A percentile compares a stretch with the other conserved stretches of the same genome.
phyloP scores from a whole-genome alignment of 2,797 vertebrate genomes.

The Peromyscus attwateri region DNA sequence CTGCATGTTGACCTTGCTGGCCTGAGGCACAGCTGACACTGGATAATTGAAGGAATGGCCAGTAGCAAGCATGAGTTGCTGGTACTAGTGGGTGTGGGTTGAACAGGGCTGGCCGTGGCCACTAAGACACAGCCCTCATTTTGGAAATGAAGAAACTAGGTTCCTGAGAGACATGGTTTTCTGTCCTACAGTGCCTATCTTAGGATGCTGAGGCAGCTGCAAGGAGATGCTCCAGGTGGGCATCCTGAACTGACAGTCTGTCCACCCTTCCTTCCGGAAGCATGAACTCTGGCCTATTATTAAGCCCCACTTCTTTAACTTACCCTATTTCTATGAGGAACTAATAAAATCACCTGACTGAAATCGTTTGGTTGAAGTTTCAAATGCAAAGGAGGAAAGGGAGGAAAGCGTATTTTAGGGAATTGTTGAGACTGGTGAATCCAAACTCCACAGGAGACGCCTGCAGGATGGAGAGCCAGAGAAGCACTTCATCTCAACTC shows the following conservation, averaged over 20 bases:
- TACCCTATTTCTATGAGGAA: not conserved
- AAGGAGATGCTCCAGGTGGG: no score
- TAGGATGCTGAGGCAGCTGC: not conserved
- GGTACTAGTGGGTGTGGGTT: not conserved
- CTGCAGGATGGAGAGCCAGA: not conserved
- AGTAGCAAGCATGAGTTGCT: accelerated
- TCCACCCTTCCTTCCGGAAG: not conserved
- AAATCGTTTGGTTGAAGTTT: not conserved
- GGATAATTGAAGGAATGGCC: not conserved
- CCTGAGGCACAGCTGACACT: not conserved
- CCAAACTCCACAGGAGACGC: not conserved
- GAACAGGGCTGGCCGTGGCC: no score
- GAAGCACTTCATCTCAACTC: not conserved
- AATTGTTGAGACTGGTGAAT: not conserved
- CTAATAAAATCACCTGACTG: not conserved
- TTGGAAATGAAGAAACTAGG: not conserved
- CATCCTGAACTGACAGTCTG: not conserved
- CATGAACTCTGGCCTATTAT: not conserved
- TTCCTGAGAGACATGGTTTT: not conserved
- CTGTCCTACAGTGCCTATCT: not conserved
- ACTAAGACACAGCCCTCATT: not conserved
- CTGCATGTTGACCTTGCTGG: not conserved
- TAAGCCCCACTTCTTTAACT: not conserved
- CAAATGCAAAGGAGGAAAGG: not conserved
- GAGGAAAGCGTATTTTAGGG: not conserved